These are phyloP conservation scores for Brachypterus glaber DNA, from an alignment of 2,888 invertebrate species.

Conservation along the genomic window DNA sequence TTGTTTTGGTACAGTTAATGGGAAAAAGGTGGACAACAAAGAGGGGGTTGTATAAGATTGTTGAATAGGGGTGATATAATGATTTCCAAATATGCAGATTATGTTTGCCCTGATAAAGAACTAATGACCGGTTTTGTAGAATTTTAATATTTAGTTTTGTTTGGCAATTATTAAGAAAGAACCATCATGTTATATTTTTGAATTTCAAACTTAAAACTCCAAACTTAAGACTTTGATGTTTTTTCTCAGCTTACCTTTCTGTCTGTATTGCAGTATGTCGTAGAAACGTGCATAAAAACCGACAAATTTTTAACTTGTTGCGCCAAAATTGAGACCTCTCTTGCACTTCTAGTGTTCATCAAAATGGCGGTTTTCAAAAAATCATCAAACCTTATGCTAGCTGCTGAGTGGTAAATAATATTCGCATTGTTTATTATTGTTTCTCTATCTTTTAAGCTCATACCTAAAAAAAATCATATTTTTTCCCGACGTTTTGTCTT, in stretches of 20 bases:
- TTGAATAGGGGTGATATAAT: too few relatives aligned
- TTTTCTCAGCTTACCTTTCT: conserved; percentile 31
- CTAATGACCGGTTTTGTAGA: too few relatives aligned
- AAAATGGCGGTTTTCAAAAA: conserved; percentile 54
- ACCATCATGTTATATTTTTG: background rate
- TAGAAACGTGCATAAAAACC: conserved; percentile 74
- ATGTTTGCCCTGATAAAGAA: too few relatives aligned
- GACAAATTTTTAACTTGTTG: conserved; percentile 43
- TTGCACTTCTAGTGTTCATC: conserved; percentile 56
- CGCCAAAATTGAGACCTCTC: conserved; percentile 53
- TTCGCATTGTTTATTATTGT: conserved; percentile 50
- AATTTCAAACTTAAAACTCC: too few relatives aligned
- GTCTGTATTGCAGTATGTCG: conserved; percentile 79
- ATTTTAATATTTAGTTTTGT: too few relatives aligned
- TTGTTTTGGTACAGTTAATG: too few relatives aligned
- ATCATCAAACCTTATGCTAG: conserved; percentile 79
- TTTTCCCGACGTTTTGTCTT: background rate
- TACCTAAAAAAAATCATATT: conserved; percentile 41
- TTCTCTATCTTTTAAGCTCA: conserved; percentile 43
- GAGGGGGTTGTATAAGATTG: too few relatives aligned
- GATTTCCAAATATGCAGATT: too few relatives aligned
- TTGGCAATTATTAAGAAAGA: background rate
- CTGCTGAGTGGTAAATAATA: conserved; percentile 69
- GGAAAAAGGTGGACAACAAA: too few relatives aligned
- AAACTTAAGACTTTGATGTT: background rate